phyloP scores from a whole-genome alignment of 2,113 vertebrate species.

The Calyptomena viridis region DNA sequence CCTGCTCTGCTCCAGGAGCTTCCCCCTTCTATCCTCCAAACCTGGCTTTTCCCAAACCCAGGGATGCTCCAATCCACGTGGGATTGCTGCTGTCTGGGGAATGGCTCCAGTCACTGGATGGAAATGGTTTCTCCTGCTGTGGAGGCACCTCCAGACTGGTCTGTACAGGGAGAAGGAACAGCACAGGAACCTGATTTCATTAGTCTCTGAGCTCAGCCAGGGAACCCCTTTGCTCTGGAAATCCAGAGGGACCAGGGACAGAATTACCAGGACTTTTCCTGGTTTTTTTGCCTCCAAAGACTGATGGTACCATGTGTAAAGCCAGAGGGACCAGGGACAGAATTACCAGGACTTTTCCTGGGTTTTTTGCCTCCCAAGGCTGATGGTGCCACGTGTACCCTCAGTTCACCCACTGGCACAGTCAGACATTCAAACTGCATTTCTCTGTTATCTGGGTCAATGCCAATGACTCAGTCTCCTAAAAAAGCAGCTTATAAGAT shows the following conservation, averaged over 20 bases:
- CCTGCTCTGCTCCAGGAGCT: background rate
- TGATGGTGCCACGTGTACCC: accelerated
- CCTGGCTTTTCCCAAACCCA: background rate
- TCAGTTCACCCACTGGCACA: background rate
- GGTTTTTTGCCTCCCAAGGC: background rate
- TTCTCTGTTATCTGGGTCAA: background rate
- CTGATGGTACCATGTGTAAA: background rate
- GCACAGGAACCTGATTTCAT: background rate
- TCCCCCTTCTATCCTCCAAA: background rate
- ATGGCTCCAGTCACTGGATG: accelerated
- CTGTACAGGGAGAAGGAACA: background rate
- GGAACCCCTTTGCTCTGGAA: background rate
- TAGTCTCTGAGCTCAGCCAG: background rate
- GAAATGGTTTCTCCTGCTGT: background rate
- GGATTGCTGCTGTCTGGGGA: background rate
- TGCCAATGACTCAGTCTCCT: background rate
- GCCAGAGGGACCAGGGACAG: background rate
- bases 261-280: background rate
- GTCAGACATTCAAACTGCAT: background rate
- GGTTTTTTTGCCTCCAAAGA: background rate
- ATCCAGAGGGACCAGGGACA: background rate
- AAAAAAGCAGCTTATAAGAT: background rate
- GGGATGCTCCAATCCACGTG: accelerated
- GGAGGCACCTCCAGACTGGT: background rate
- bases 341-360: background rate